A percentile compares a stretch with the other conserved stretches of the same genome.
Conservation (phyloP, 2,797 vertebrate species). For the Pempheris klunzingeri region DNA sequence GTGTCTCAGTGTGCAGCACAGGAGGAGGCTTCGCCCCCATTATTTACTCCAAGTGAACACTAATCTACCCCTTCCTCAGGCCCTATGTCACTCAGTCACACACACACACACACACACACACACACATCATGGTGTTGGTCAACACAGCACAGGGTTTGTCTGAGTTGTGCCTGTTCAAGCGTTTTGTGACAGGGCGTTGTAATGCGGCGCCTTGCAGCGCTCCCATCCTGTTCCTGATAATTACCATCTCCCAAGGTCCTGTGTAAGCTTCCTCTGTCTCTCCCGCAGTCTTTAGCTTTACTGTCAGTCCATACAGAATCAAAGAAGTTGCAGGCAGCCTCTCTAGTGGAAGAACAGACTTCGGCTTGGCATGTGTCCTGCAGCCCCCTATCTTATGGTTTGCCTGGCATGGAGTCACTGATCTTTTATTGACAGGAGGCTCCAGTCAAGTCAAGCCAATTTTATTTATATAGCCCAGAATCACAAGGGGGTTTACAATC, state of each 20-base stretch:
- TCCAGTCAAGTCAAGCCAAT: constrained; percentile 11
- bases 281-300: constrained; percentile 45
- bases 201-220: constrained; percentile 50
- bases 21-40: constrained; percentile 38
- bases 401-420: constrained; percentile 44
- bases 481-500: background rate
- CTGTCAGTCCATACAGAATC: constrained; percentile 53
- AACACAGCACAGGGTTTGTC: constrained; percentile 30
- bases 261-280: constrained; percentile 35
- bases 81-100: background rate
- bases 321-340: constrained; percentile 46
- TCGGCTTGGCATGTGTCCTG: constrained; percentile 52
- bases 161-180: constrained; percentile 52
- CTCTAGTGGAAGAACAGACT: constrained; percentile 39
- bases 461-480: background rate
- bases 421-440: constrained; percentile 59
- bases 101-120: background rate
- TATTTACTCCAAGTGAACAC: constrained; percentile 47
- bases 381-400: constrained; percentile 17
- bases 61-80: constrained; percentile 13
- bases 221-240: constrained; percentile 74
- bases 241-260: constrained; percentile 68
- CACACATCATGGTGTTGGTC: constrained; percentile 28
- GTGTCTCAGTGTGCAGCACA: constrained; percentile 44
- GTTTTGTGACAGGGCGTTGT: constrained; percentile 68